Percentiles rank a stretch among this genome's conserved stretches.
These are phyloP conservation scores for Podiceps cristatus DNA, from an alignment of 2,113 vertebrate species.

Conservation along the genomic window DNA sequence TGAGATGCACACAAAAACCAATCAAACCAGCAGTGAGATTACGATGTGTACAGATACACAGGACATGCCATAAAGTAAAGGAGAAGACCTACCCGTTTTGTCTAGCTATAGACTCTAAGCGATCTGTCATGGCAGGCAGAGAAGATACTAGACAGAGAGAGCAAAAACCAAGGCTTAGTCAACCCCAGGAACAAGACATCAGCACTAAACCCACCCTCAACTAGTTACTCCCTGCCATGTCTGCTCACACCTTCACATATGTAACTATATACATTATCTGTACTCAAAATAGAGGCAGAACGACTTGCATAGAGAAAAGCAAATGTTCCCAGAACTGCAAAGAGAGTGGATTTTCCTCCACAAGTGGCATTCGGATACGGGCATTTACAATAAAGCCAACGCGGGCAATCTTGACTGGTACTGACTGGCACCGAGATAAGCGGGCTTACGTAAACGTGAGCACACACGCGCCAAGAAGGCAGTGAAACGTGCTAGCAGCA, in stretches of 20 bases:
- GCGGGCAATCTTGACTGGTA: neutral
- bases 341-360: neutral
- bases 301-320: neutral
- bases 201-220: neutral
- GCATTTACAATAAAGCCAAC: neutral
- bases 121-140: constrained; percentile 95
- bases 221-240: neutral
- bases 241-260: fast-evolving
- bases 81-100: constrained; percentile 88
- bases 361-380: no score
- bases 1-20: neutral
- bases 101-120: constrained; percentile 94
- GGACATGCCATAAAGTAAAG: neutral
- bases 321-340: neutral
- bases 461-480: neutral
- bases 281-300: neutral
- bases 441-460: fast-evolving
- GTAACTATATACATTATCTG: fast-evolving
- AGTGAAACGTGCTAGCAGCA: fast-evolving
- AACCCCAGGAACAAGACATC: neutral
- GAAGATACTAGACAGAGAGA: constrained; percentile 86
- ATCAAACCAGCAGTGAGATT: neutral
- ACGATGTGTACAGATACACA: neutral
- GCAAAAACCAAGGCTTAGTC: neutral
- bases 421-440: neutral